These are phyloP conservation scores for Drosophila burlai DNA, from an alignment of 1,140 invertebrate species.

Conservation along the genomic window DNA sequence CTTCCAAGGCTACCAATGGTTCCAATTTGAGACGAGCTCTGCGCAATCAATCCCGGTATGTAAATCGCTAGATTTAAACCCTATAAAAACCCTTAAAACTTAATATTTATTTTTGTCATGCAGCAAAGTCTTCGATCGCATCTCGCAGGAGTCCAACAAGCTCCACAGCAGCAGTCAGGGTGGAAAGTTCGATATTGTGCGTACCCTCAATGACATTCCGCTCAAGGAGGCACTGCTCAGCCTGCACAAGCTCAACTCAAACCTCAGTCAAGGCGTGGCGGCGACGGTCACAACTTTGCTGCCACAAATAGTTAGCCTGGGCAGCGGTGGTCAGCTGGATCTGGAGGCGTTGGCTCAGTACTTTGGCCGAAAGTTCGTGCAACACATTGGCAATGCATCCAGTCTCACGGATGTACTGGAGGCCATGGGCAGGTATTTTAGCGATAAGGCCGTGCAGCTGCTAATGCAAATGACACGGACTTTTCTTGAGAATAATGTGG, in stretches of 20 bases:
- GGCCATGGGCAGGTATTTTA: conserved; percentile 58
- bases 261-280: conserved; percentile 45
- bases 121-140: conserved; percentile 54
- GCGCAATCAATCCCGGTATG: conserved; percentile 47
- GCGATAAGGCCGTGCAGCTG: conserved; percentile 46
- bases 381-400: conserved; percentile 59
- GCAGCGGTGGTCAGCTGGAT: conserved; percentile 43
- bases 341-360: conserved; percentile 35
- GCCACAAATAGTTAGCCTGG: conserved; percentile 37
- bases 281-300: conserved; percentile 40
- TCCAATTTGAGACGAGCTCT: conserved; percentile 45
- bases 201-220: conserved; percentile 76
- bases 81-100: no score
- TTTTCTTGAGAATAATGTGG: conserved; percentile 67
- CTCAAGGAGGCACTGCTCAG: conserved; percentile 62
- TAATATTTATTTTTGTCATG: not conserved
- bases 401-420: conserved; percentile 68
- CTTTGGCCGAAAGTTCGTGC: conserved; percentile 68
- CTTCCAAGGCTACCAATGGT: conserved; percentile 62
- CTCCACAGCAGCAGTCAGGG: conserved; percentile 29
- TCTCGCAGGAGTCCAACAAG: conserved; percentile 54
- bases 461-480: conserved; percentile 61
- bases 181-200: conserved; percentile 69
- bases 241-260: conserved; percentile 50
- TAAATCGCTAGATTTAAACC: not conserved